These are phyloP conservation scores for Papilio polyxenes DNA, from an alignment of 1,140 invertebrate species.

Conservation along the genomic window DNA sequence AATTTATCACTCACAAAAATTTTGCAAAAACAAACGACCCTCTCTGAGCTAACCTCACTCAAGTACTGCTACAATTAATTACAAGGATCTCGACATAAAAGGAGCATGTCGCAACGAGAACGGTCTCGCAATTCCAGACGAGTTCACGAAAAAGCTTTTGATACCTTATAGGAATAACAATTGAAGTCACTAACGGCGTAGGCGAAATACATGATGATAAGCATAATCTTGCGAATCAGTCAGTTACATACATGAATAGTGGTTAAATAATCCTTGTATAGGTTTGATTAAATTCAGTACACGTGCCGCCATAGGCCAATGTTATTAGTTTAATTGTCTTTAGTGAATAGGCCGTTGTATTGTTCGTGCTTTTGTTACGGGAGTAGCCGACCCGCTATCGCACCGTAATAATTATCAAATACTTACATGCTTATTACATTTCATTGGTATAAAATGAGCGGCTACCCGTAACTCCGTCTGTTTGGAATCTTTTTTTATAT, in stretches of 20 bases:
- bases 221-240: slow-evolving; percentile 62
- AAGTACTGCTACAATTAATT: slow-evolving; percentile 30
- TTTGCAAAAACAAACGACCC: slow-evolving; percentile 25
- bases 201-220: slow-evolving; percentile 56
- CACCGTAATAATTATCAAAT: background rate
- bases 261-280: slow-evolving; percentile 59
- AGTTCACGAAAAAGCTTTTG: slow-evolving; percentile 43
- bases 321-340: slow-evolving; percentile 60
- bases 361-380: slow-evolving; percentile 52
- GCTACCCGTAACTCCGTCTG: too few relatives aligned
- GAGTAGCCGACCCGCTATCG: slow-evolving; percentile 34
- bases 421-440: background rate
- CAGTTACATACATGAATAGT: slow-evolving; percentile 53
- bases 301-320: slow-evolving; percentile 57
- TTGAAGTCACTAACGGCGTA: slow-evolving; percentile 47
- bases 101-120: slow-evolving; percentile 24
- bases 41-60: background rate
- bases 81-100: slow-evolving; percentile 40
- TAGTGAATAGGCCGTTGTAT: slow-evolving; percentile 52
- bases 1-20: background rate
- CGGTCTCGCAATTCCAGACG: slow-evolving; percentile 48
- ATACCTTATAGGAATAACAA: slow-evolving; percentile 55
- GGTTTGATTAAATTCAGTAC: slow-evolving; percentile 52
- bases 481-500: too few relatives aligned
- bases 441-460: background rate